Evolutionary conservation across 2,113 vertebrate species (phyloP).

Genomic region (Petrocephalus zakoni): DNA sequence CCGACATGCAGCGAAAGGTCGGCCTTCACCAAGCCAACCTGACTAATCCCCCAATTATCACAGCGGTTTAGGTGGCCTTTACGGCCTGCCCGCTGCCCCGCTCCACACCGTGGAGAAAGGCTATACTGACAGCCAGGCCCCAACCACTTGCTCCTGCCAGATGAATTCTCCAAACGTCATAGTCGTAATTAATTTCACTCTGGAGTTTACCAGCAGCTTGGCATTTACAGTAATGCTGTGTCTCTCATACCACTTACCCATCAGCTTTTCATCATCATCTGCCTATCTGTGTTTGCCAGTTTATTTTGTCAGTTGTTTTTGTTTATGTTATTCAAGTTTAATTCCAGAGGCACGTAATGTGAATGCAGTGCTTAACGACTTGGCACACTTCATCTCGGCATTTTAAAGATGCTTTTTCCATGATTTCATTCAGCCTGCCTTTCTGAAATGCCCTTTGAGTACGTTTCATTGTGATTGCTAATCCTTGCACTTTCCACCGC

Average conservation of each 20-base stretch:
- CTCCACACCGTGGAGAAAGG: neutral
- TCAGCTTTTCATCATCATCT: neutral
- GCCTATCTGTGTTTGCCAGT: neutral
- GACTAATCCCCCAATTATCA: conserved; percentile 25
- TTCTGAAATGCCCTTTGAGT: neutral
- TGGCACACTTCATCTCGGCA: neutral
- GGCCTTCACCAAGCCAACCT: conserved; percentile 33
- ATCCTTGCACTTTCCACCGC: neutral
- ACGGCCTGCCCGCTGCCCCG: neutral
- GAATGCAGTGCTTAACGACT: neutral
- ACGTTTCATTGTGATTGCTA: neutral
- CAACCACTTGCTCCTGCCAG: neutral
- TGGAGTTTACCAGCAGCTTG: conserved; percentile 4
- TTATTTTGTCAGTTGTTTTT: neutral
- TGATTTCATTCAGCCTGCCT: neutral
- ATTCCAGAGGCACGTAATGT: neutral
- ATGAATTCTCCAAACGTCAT: neutral
- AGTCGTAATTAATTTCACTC: neutral
- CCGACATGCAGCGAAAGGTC: neutral
- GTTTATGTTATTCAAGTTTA: neutral
- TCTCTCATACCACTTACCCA: neutral
- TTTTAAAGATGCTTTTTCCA: neutral
- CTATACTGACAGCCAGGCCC: neutral
- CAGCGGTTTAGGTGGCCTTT: conserved; percentile 18
- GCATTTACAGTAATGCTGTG: neutral